phyloP scores from a whole-genome alignment of 2,888 invertebrate genomes.

The Odontocerum albicorne region DNA sequence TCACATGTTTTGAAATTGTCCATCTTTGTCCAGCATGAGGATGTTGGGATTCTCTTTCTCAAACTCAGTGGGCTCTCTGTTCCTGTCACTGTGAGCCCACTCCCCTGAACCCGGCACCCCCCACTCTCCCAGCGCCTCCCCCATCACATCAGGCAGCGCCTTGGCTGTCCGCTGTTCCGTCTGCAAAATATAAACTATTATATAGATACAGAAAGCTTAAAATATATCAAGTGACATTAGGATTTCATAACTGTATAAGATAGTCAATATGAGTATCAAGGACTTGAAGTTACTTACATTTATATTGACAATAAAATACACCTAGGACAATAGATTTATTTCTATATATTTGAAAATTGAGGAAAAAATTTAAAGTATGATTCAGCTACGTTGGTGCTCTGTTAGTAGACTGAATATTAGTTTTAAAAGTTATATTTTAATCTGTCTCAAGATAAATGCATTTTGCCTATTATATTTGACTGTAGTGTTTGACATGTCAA shows the following conservation, averaged over 20 bases:
- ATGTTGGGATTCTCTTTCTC: constrained; percentile 80
- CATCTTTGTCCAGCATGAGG: constrained; percentile 70
- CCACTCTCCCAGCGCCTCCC: constrained; percentile 71
- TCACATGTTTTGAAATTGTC: constrained; percentile 76
- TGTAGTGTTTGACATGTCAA: too few relatives aligned
- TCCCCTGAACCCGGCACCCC: constrained; percentile 67
- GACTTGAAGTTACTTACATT: background rate
- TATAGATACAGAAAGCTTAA: too few relatives aligned
- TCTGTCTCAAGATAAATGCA: too few relatives aligned
- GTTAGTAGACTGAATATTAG: too few relatives aligned
- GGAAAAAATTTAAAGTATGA: too few relatives aligned
- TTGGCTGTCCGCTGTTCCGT: constrained; percentile 70
- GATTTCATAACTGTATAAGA: background rate
- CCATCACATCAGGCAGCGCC: constrained; percentile 71
- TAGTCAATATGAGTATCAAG: constrained; percentile 3
- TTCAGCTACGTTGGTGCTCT: too few relatives aligned
- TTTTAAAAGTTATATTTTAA: too few relatives aligned
- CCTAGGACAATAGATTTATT: too few relatives aligned
- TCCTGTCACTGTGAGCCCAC: constrained; percentile 72
- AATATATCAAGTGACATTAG: too few relatives aligned
- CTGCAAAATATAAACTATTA: too few relatives aligned
- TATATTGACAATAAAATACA: background rate
- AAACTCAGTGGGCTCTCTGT: constrained; percentile 72
- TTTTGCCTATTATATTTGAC: too few relatives aligned
- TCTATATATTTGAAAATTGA: too few relatives aligned